Evolutionary conservation across 2,888 invertebrate species (phyloP).

Genomic region (Patella caerulea): DNA sequence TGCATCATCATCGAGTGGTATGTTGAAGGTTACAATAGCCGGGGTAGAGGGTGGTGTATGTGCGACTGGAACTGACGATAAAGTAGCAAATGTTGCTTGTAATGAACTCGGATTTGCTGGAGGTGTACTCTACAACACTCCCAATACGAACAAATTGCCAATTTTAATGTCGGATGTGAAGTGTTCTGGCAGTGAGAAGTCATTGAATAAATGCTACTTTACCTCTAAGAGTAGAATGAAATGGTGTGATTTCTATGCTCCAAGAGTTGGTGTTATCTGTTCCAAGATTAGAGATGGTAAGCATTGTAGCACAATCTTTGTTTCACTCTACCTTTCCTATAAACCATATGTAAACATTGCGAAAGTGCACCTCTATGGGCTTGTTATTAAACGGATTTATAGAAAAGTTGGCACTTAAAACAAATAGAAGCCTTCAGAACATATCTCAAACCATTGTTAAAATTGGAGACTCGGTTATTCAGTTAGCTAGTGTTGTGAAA

Average conservation of each 20-base stretch:
- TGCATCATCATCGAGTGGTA: not conserved
- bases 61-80: not conserved
- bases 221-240: not conserved
- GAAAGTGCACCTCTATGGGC: too few species aligned
- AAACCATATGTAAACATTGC: too few species aligned
- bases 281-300: not conserved
- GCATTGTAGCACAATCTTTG: too few species aligned
- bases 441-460: too few species aligned
- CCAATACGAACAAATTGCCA: too few species aligned
- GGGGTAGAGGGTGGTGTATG: not conserved
- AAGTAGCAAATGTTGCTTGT: not conserved
- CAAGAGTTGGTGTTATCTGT: not conserved
- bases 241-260: constrained; percentile 5
- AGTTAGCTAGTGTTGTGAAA: too few species aligned
- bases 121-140: not conserved
- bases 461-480: too few species aligned
- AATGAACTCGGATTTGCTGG: constrained; percentile 1
- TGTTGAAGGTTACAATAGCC: not conserved
- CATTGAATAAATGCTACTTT: not conserved
- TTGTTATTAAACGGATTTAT: too few species aligned
- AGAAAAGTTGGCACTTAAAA: too few species aligned
- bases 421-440: too few species aligned
- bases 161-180: constrained; percentile 1
- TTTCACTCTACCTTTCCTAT: too few species aligned
- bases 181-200: not conserved